phyloP scores from a whole-genome alignment of 2,888 invertebrate species.

The Rhagium mordax region DNA sequence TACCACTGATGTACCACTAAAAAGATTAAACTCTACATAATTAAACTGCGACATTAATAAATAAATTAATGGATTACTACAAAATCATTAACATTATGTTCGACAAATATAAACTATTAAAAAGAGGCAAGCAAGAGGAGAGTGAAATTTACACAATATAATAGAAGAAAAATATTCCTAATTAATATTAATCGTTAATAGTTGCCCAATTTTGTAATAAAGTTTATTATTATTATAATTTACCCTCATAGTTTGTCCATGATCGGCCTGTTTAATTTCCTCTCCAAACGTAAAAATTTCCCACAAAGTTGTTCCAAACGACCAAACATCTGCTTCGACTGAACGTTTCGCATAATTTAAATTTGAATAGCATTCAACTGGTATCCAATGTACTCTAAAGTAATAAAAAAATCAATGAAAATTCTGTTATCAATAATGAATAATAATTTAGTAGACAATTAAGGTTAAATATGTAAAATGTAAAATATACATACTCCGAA shows the following conservation, averaged over 20 bases:
- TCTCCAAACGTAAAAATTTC: constrained; percentile 90
- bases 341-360: constrained; percentile 79
- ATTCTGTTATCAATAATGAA: background rate
- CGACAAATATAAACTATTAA: too few species aligned
- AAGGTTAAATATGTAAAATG: too few species aligned
- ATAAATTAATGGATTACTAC: too few species aligned
- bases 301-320: constrained; percentile 93
- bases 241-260: constrained; percentile 64
- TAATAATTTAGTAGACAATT: background rate
- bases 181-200: too few species aligned
- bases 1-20: constrained; percentile 80
- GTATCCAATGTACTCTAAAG: constrained; percentile 89
- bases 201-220: too few species aligned
- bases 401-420: constrained; percentile 7
- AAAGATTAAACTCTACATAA: too few species aligned
- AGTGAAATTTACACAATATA: too few species aligned
- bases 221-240: background rate
- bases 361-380: constrained; percentile 85
- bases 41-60: too few species aligned
- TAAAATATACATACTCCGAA: constrained; percentile 78
- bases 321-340: constrained; percentile 89
- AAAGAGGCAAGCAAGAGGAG: too few species aligned
- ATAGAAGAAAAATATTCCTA: too few species aligned
- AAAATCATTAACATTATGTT: too few species aligned
- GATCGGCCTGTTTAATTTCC: constrained; percentile 59